Evolutionary conservation across 2,888 invertebrate species (phyloP), one percentile per base, ranked within the genome.

Genomic region (Leistus spinibarbis): DNA sequence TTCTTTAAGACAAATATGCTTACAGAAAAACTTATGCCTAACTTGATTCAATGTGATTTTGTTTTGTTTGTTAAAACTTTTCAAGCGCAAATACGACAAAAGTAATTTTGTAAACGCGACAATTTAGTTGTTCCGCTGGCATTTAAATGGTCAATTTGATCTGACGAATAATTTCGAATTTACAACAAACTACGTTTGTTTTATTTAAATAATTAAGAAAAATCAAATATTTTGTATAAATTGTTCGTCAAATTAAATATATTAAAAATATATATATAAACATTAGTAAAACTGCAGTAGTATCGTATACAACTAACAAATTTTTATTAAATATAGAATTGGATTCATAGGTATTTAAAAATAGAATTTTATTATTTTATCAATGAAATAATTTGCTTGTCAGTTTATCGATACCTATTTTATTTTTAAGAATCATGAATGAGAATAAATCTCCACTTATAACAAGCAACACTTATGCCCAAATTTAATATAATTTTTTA

Each of bases 271-370:
- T 40, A 2, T 57, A 16, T 19, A 60, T 10, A 60, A 56, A 60
- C 60, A 60, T 60, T 22, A 60, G 22, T 10, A 71, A 76, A 77
- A 76, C 77, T 79, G 78, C 80, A 79, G 81, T 70, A 76, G 77
- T 77, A 79, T 81, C 79, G 80, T 79, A 79, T 80, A 79, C 81
- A 81, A 80, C 79, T 82, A 83, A 83, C 83, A 83, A 83, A 83
- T 83, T 83, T 81, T 79, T 79, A 79, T 80, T 76, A 77, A 77
- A 76, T 75, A 78, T 79, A 80, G 79, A 79, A 78, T 78, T 81
- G 80, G 80, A 80, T n/a, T 80, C 81, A 67, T 77, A 77, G 76
- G 72, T 76, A 76, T 77, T 76, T 74, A 76, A 78, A 72, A 69
- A 77, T 75, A 76, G 77, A 76, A 73, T 76, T 70, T 69, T 77